Conservation (phyloP, 2,797 vertebrate genomes). For the Pempheris klunzingeri region DNA sequence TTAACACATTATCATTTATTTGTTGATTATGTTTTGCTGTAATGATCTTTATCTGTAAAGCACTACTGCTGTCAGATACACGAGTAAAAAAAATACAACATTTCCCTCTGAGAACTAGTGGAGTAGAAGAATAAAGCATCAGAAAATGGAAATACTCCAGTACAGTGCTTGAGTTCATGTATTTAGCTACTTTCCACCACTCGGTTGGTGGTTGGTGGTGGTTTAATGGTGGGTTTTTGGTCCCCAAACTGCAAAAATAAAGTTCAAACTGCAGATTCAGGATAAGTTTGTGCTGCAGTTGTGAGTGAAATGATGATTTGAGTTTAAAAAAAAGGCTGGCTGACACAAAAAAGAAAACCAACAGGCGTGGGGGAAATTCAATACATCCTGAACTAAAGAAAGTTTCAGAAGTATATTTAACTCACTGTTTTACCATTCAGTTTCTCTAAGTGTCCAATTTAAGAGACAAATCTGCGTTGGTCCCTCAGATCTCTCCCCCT, state of each 20-base stretch:
- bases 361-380: constrained; percentile 6
- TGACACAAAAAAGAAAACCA: constrained; percentile 8
- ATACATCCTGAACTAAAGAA: constrained; percentile 17
- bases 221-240: neutral
- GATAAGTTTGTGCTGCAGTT: neutral
- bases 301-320: constrained; percentile 18
- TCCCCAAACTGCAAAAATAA: neutral
- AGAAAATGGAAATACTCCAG: neutral
- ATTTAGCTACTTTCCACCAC: neutral
- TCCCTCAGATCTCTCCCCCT: neutral
- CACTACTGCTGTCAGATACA: neutral
- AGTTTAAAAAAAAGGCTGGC: constrained; percentile 36
- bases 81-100: neutral
- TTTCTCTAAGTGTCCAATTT: neutral
- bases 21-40: neutral
- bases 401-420: neutral
- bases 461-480: neutral
- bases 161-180: neutral
- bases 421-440: neutral
- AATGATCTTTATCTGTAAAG: neutral
- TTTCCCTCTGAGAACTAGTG: neutral
- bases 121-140: neutral
- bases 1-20: neutral
- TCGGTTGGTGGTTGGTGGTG: too few relatives aligned
- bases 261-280: neutral